A percentile compares a stretch with the other conserved stretches of the same genome.
These are phyloP conservation scores for Chelidonichthys spinosus DNA, from an alignment of 2,797 vertebrate species.

Conservation along the genomic window DNA sequence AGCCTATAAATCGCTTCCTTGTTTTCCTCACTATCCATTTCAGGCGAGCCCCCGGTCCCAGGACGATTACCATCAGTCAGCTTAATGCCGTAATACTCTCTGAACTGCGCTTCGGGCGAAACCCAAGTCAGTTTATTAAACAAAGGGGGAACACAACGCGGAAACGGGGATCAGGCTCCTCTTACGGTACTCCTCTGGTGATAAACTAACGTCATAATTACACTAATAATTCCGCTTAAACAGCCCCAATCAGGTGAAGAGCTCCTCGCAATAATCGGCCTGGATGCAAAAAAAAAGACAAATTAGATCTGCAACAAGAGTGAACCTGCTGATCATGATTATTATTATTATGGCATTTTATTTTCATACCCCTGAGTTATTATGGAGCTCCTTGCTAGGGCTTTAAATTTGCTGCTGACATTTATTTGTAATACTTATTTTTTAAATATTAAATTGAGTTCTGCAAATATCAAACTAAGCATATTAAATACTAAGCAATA, in stretches of 20 bases:
- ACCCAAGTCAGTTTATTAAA: conserved; percentile 78
- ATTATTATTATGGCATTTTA: neutral
- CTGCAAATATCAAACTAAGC: neutral
- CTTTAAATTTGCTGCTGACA: neutral
- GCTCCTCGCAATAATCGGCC: neutral
- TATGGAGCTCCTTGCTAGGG: neutral
- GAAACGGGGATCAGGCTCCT: conserved; percentile 70
- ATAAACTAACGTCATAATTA: conserved; percentile 60
- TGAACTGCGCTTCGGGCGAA: conserved; percentile 71
- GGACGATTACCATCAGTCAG: conserved; percentile 70
- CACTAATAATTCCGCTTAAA: conserved; percentile 32
- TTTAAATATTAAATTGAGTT: neutral
- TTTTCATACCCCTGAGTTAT: neutral
- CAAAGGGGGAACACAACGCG: conserved; percentile 60
- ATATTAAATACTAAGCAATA: neutral
- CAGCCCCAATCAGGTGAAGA: neutral
- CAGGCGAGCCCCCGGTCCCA: conserved; percentile 53
- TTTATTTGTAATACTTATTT: neutral
- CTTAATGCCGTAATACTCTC: conserved; percentile 69
- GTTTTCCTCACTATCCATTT: conserved; percentile 68
- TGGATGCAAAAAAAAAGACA: neutral
- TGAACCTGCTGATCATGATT: neutral
- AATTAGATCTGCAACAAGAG: neutral
- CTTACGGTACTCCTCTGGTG: conserved; percentile 59
- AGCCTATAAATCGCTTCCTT: conserved; percentile 55